Base-by-base conservation (phyloP, 2,888 invertebrate species). In the Agrotis puta region DNA sequence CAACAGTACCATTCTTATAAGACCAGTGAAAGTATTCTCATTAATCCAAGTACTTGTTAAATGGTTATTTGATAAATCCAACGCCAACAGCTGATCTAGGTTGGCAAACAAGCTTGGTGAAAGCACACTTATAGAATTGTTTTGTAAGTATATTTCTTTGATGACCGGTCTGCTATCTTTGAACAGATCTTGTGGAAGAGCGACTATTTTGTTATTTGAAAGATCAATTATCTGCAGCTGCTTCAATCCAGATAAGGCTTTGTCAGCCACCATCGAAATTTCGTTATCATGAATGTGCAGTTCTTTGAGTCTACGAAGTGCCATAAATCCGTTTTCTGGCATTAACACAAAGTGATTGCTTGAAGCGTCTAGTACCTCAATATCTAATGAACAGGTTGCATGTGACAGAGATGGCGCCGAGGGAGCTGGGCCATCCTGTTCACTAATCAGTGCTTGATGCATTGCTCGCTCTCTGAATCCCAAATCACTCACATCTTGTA, bases 61-160 rank as follows among this genome's bases (percentile, higher is more conserved):
- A 91, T 98, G 98, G 94, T 99, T 99, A 89, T 97, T 97, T 54
- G 98, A 98, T 89, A 99, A 94, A 94, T 99, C 98, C 82, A 99
- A 94, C 2, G 98, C 97, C 85, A 98, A 97, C 83, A 99, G 95
- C 89, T 98, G 98, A 86, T 98, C 98, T 84, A 99, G 96, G 92
- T 98, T 98, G n/a, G 98, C 97, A 90, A 99, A 98, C 67, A 99
- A 96, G 83, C 98, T 98, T 0, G 98, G 98, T 82, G 98, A 98
- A 82, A 99, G 96, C 57, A 98, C 98, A 91, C 98, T 98, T 86
- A 99, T 98, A 27, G 98, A 98, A 96, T 99, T 99, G 94, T 99
- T 99, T 93, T 98, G 98, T 90, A 99, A 95, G 94, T 98, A 98
- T 89, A 99, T 97, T 94, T 99, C 98, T 94, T 98, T 98, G 86